These are phyloP conservation scores for Penaeus monodon DNA, from an alignment of 2,888 invertebrate species.

Conservation along the genomic window DNA sequence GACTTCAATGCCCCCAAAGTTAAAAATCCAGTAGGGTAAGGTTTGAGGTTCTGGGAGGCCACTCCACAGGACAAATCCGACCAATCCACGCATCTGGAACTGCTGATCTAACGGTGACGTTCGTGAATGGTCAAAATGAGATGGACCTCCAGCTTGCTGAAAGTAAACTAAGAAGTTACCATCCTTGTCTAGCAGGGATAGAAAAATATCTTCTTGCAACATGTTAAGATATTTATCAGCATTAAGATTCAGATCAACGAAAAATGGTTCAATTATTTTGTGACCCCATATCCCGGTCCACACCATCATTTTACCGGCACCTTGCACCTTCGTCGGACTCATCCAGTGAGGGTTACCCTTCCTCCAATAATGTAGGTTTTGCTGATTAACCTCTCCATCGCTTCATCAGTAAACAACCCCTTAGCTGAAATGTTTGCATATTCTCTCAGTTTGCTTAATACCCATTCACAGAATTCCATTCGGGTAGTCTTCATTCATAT, in stretches of 20 bases:
- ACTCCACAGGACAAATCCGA: constrained; percentile 35
- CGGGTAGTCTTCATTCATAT: too few species aligned
- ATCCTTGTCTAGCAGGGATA: constrained; percentile 39
- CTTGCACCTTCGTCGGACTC: background rate
- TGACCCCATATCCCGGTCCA: constrained; percentile 35
- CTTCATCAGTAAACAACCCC: background rate
- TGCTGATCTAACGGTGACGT: constrained; percentile 22
- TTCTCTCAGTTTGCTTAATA: background rate
- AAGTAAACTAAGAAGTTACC: constrained; percentile 32
- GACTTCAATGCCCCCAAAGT: too few species aligned
- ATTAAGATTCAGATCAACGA: constrained; percentile 31
- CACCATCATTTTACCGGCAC: constrained; percentile 34
- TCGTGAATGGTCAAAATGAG: constrained; percentile 19
- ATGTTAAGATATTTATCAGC: constrained; percentile 35
- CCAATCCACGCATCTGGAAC: constrained; percentile 37
- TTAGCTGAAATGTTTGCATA: background rate
- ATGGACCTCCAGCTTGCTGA: background rate
- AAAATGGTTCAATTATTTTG: constrained; percentile 37
- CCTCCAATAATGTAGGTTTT: constrained; percentile 1
- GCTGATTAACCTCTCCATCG: background rate
- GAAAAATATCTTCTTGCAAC: background rate
- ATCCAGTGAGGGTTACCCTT: constrained; percentile 13
- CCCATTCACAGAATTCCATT: too few species aligned
- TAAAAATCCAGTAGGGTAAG: too few species aligned
- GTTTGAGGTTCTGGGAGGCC: too few species aligned